Conservation (phyloP, 2,888 invertebrate species). For the Aproaerema taeniolella region DNA sequence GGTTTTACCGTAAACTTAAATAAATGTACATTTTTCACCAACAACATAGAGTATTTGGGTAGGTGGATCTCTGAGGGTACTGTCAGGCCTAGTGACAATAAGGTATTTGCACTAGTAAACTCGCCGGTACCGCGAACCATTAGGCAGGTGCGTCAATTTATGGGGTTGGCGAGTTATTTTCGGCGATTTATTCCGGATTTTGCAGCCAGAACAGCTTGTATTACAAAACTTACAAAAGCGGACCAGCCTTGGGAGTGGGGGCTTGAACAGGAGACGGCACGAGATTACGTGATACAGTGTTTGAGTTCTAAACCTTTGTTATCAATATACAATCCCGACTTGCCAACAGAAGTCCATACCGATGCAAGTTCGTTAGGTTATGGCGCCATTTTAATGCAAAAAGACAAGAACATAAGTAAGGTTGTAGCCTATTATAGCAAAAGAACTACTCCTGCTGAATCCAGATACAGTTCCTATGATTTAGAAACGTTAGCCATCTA, state of each 20-base stretch:
- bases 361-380: too few relatives aligned
- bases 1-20: neutral
- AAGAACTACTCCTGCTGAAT: too few relatives aligned
- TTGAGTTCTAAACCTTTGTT: neutral
- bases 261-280: neutral
- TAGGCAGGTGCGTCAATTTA: neutral
- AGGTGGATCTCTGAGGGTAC: neutral
- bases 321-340: neutral
- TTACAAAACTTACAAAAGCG: neutral
- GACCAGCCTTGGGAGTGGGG: neutral
- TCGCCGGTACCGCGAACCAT: neutral
- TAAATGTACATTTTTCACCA: neutral
- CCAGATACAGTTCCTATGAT: too few relatives aligned
- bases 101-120: neutral
- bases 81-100: neutral
- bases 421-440: too few relatives aligned
- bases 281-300: neutral
- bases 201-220: neutral
- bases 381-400: neutral
- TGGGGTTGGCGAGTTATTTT: constrained; percentile 1
- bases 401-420: constrained; percentile 5
- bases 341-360: neutral
- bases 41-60: neutral
- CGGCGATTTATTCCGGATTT: neutral
- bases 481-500: too few relatives aligned